These are phyloP conservation scores for Toxonevra muliebris DNA, from an alignment of 2,888 invertebrate genomes.

Conservation along the genomic window DNA sequence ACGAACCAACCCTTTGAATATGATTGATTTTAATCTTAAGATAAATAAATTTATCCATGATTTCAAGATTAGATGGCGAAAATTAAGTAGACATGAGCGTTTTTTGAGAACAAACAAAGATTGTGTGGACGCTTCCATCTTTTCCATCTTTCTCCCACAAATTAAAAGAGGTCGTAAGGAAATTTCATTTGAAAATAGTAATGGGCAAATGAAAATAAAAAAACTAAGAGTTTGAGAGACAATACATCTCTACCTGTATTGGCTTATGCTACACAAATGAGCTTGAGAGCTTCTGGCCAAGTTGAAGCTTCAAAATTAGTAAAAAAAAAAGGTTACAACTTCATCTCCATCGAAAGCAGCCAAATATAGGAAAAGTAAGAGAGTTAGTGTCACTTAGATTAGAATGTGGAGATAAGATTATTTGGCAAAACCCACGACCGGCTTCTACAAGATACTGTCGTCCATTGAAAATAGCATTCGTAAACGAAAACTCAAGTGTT, in stretches of 20 bases:
- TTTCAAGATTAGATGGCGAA: too few relatives aligned
- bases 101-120: slow-evolving; percentile 3
- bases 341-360: not conserved
- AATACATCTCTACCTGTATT: not conserved
- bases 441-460: slow-evolving; percentile 1
- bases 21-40: too few relatives aligned
- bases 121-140: not conserved
- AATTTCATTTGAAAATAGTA: not conserved
- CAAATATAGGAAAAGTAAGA: not conserved
- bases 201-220: not conserved
- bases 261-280: not conserved
- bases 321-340: not conserved
- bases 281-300: not conserved
- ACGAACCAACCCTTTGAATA: too few relatives aligned
- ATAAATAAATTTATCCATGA: too few relatives aligned
- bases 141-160: not conserved
- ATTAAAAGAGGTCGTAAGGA: not conserved
- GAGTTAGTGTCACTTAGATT: not conserved
- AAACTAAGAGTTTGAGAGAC: not conserved
- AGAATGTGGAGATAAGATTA: not conserved
- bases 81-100: not conserved
- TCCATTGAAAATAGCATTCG: not conserved
- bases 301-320: not conserved
- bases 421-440: not conserved
- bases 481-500: not conserved